Evolutionary conservation across 2,113 vertebrate species (phyloP).

Genomic region (Mormyrus iriodes): DNA sequence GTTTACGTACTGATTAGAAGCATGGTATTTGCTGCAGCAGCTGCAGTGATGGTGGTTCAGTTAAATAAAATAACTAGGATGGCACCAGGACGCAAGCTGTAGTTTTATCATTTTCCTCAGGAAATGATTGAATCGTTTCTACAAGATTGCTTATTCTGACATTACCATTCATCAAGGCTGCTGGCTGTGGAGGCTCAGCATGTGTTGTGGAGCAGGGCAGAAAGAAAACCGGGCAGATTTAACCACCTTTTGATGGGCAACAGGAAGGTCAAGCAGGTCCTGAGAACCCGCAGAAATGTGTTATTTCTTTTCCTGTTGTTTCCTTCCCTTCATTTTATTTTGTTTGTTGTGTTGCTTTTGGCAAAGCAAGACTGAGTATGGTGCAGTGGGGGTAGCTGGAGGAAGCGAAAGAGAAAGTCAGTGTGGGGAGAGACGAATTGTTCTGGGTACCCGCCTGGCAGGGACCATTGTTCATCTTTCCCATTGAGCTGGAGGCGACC

Average conservation of each 20-base stretch:
- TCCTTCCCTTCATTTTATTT: conserved; percentile 19
- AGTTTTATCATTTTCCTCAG: neutral
- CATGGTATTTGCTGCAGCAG: neutral
- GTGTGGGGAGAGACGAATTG: conserved; percentile 26
- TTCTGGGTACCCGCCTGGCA: conserved; percentile 47
- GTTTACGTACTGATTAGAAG: neutral
- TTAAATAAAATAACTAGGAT: neutral
- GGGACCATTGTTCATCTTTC: conserved; percentile 71
- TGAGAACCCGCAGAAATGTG: conserved; percentile 24
- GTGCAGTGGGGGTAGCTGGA: neutral
- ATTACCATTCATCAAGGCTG: neutral
- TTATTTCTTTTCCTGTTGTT: conserved; percentile 20
- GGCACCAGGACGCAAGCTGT: neutral
- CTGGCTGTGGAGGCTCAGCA: neutral
- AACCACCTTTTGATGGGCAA: conserved; percentile 28
- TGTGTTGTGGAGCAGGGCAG: neutral
- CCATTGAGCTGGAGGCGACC: conserved; percentile 59
- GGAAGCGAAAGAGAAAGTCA: conserved; percentile 18
- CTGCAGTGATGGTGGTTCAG: neutral
- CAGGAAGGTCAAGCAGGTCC: conserved; percentile 19
- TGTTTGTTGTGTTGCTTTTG: conserved; percentile 27
- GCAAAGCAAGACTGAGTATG: conserved; percentile 17
- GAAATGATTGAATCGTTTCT: neutral
- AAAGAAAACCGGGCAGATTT: conserved; percentile 13
- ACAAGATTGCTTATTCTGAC: neutral